Conservation (phyloP, 2,888 invertebrate genomes). For the Beris chalybata region DNA sequence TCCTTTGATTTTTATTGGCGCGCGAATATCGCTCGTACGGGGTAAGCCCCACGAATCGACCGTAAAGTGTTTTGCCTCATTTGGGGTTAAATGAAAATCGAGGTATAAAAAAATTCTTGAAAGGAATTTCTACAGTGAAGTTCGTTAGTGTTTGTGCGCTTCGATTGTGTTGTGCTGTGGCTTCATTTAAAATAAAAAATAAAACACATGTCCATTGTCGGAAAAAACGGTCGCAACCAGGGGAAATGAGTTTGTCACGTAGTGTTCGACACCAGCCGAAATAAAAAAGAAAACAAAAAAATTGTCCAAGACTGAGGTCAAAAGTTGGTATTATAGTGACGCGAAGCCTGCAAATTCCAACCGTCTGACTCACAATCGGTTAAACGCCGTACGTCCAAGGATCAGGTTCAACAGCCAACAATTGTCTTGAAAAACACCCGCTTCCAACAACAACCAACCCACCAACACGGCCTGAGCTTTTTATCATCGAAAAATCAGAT, state of each 20-base stretch:
- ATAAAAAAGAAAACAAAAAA: too few relatives aligned
- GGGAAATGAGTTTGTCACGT: constrained; percentile 26
- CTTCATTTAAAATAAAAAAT: constrained; percentile 15
- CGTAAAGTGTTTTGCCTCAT: constrained; percentile 12
- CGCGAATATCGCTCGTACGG: constrained; percentile 13
- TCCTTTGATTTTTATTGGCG: neutral
- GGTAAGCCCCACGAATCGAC: neutral
- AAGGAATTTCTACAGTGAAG: constrained; percentile 16
- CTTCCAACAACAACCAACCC: too few relatives aligned
- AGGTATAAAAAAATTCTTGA: constrained; percentile 7
- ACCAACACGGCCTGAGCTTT: too few relatives aligned
- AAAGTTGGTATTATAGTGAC: too few relatives aligned
- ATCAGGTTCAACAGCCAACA: too few relatives aligned
- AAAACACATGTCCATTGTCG: constrained; percentile 2
- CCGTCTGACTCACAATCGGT: too few relatives aligned
- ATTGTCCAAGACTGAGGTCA: too few relatives aligned
- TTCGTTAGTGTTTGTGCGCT: neutral
- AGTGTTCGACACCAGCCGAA: too few relatives aligned
- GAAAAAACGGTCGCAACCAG: constrained; percentile 20
- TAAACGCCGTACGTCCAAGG: too few relatives aligned
- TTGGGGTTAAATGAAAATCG: constrained; percentile 3
- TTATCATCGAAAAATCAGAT: too few relatives aligned
- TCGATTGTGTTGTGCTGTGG: constrained; percentile 18
- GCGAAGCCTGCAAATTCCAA: too few relatives aligned
- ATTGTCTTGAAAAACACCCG: too few relatives aligned